These are phyloP conservation scores for Chrysodeixis includens DNA, from an alignment of 2,888 invertebrate genomes.

Conservation along the genomic window DNA sequence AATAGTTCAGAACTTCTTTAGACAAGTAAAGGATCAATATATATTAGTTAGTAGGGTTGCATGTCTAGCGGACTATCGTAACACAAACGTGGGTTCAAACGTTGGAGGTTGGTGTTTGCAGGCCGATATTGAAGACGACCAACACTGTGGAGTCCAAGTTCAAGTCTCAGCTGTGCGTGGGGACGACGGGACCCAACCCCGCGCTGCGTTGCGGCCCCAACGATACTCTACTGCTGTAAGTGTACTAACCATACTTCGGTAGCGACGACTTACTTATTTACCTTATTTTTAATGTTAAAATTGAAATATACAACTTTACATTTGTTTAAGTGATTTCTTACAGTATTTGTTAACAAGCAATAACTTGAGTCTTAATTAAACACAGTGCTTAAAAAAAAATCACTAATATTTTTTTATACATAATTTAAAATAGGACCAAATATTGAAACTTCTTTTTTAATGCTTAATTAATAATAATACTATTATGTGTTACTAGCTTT, in stretches of 20 bases:
- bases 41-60: constrained; percentile 38
- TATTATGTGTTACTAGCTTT: too few species aligned
- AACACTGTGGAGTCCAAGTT: constrained; percentile 87
- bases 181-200: constrained; percentile 92
- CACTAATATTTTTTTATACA: too few species aligned
- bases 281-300: too few species aligned
- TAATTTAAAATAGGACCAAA: too few species aligned
- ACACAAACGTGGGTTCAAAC: constrained; percentile 26
- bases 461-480: too few species aligned
- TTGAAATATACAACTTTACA: too few species aligned
- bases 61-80: constrained; percentile 32
- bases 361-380: too few species aligned
- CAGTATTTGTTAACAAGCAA: too few species aligned
- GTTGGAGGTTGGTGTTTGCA: constrained; percentile 62
- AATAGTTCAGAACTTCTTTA: constrained; percentile 40
- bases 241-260: constrained; percentile 53
- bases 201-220: constrained; percentile 93
- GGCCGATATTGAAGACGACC: constrained; percentile 81
- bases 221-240: constrained; percentile 94
- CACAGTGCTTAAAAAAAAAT: too few species aligned
- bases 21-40: constrained; percentile 10
- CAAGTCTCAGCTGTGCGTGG: constrained; percentile 89
- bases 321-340: too few species aligned
- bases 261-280: neutral
- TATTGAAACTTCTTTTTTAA: too few species aligned